Base-by-base conservation (phyloP, 1,140 invertebrate species). In the Nasonia giraulti region DNA sequence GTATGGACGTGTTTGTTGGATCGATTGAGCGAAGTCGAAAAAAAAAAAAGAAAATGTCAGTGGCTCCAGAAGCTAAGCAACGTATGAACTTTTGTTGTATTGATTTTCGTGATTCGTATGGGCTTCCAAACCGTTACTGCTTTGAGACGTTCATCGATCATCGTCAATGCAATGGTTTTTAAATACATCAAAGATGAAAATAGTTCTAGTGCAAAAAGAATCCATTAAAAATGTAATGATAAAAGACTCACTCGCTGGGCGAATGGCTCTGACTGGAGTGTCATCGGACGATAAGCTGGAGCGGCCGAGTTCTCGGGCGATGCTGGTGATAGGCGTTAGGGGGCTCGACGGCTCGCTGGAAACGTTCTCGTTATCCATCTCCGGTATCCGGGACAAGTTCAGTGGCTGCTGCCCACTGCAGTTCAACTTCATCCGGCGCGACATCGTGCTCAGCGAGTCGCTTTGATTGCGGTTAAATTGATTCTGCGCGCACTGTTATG, bases 321-420 rank as follows among this genome's bases (percentile, higher is more conserved):
- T 83, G 71, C 40, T 71, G 10, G 77, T 76, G 17, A 86, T 23
- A 0, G 85, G 85, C 14, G 85, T 86, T 68, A 83, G 17, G 1
- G 85, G 85, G n/a, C 73, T 55, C 68, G 23, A 23, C 14, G 31
- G 23, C 31, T 74, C 10, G 5, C 12, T 14, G 10, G 17, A 23
- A 14, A 11, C 0, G n/a, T 23, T 33, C n/a, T 82, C 75, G 66
- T 47, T 73, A n/a, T 86, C 80, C 33, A 79, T 69, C 47, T 85
- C 84, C 73, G 73, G 17, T 27, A 86, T 80, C 14, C 12, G 27
- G 0, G 40, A 47, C 23, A 82, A 31, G 0, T 62, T 62, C 1
- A 7, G 55, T 8, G 55, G 20, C 55, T 71, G 23, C 8, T 33
- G 62, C 2, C 55, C 68, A 37, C 62, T 50, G 50, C 33, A 75